phyloP scores from a whole-genome alignment of 2,113 vertebrate genomes.

The Mixornis gularis region DNA sequence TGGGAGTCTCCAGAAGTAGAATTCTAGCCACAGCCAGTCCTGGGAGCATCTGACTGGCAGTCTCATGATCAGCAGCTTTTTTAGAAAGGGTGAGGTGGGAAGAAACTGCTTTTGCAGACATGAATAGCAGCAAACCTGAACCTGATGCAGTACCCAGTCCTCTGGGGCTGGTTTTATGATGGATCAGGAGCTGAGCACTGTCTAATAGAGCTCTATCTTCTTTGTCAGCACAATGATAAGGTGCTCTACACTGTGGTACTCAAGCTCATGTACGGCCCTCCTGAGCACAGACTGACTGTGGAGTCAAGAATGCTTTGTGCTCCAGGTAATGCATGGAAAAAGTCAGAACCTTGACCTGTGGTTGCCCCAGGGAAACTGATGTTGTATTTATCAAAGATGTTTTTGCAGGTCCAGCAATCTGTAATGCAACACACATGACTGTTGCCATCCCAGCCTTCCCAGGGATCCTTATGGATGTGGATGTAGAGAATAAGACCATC shows the following conservation, averaged over 20 bases:
- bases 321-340: slow-evolving; percentile 41
- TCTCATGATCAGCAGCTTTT: not conserved
- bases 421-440: slow-evolving; percentile 70
- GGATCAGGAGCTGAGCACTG: not conserved
- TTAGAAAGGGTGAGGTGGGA: not conserved
- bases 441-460: slow-evolving; percentile 67
- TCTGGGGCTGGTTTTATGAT: not conserved
- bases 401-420: slow-evolving; percentile 56
- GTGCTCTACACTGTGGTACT: slow-evolving; percentile 44
- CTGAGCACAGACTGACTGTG: not conserved
- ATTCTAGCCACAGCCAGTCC: not conserved
- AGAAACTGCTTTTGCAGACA: not conserved
- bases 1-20: rapidly evolving
- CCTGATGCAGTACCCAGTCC: rapidly evolving
- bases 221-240: slow-evolving; percentile 36
- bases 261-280: not conserved
- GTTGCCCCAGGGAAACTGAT: not conserved
- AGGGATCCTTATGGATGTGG: slow-evolving; percentile 45
- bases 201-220: not conserved
- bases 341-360: not conserved
- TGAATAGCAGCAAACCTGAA: not conserved
- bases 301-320: slow-evolving; percentile 62
- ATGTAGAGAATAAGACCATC: slow-evolving; percentile 7
- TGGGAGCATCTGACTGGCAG: not conserved
- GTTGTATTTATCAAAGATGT: not conserved